These are phyloP conservation scores for Meiosimyza decipiens DNA, from an alignment of 2,888 invertebrate species.

Conservation along the genomic window DNA sequence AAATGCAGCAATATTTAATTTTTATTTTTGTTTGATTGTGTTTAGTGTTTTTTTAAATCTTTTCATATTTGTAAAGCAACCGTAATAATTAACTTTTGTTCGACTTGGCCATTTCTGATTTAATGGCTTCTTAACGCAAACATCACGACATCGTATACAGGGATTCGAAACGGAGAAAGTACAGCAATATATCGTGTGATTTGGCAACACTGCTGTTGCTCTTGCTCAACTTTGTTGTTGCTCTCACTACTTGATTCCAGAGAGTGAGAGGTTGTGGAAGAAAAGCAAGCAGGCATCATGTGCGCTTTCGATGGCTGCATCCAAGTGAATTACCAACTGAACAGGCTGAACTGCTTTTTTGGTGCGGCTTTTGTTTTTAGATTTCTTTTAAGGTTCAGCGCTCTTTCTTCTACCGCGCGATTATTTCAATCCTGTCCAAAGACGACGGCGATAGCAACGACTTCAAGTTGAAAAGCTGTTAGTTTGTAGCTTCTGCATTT, in stretches of 20 bases:
- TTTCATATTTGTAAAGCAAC: no score
- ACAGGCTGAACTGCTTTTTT: background rate
- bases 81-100: no score
- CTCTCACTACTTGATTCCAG: no score
- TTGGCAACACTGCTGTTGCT: background rate
- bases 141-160: no score
- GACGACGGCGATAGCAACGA: constrained; percentile 27
- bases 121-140: no score
- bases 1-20: no score
- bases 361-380: background rate
- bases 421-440: constrained; percentile 12
- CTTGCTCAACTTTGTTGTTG: background rate
- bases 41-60: no score
- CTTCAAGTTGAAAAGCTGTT: constrained; percentile 60
- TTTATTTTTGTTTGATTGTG: no score
- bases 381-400: background rate
- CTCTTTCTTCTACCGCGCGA: background rate
- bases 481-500: constrained; percentile 63
- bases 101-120: no score
- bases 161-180: no score
- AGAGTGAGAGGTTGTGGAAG: constrained; percentile 51
- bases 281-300: constrained; percentile 49
- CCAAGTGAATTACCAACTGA: background rate
- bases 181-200: no score
- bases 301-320: constrained; percentile 17